These are phyloP conservation scores for Stegodyphus mimosarum DNA, from an alignment of 1,140 invertebrate species.

Conservation along the genomic window DNA sequence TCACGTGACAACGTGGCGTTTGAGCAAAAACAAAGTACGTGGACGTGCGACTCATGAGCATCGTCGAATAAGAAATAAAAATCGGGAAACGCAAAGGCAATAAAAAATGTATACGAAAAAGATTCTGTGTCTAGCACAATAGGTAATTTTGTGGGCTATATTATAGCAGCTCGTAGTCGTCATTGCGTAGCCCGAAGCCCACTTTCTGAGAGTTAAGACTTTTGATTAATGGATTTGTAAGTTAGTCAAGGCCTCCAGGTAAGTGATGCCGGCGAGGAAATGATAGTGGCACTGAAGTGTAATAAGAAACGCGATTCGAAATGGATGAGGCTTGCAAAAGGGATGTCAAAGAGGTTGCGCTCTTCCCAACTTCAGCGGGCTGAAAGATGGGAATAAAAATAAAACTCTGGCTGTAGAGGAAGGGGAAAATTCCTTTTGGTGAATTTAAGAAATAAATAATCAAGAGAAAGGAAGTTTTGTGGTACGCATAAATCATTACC, in stretches of 20 bases:
- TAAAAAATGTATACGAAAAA: background rate
- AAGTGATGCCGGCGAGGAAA: constrained; percentile 5
- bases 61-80: background rate
- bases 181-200: background rate
- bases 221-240: constrained; percentile 17
- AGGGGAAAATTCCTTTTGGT: no score
- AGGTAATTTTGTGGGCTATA: constrained; percentile 39
- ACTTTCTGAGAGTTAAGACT: background rate
- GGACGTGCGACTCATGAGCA: constrained; percentile 17
- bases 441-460: no score
- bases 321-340: background rate
- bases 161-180: constrained; percentile 15
- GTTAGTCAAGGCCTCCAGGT: background rate
- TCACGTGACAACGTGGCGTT: constrained; percentile 19
- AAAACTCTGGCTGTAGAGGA: background rate
- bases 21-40: background rate
- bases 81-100: background rate
- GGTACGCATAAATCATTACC: no score
- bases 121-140: constrained; percentile 31
- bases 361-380: no score
- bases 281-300: background rate
- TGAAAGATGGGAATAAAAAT: background rate
- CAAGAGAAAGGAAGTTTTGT: no score
- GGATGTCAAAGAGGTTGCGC: no score
- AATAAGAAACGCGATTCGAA: constrained; percentile 1